A percentile compares a stretch with the other conserved stretches of the same genome.
Conservation (phyloP, 2,888 invertebrate species). For the Ganaspis brasiliensis region DNA sequence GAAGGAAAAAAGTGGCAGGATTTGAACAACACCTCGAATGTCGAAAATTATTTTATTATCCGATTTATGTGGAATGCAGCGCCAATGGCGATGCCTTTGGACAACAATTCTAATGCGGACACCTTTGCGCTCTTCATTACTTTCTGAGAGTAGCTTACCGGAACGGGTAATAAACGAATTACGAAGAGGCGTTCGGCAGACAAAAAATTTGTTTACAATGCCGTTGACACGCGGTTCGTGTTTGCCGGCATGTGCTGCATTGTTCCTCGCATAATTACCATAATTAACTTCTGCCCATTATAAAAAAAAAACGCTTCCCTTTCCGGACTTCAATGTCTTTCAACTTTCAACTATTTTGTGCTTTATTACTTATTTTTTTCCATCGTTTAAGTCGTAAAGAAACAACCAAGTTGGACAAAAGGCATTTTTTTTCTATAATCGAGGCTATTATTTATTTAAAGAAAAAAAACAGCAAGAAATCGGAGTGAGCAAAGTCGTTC, state of each 20-base stretch:
- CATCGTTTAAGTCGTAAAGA: slow-evolving; percentile 12
- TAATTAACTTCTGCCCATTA: not conserved
- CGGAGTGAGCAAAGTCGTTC: not conserved
- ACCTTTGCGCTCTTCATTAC: slow-evolving; percentile 32
- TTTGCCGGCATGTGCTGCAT: slow-evolving; percentile 56
- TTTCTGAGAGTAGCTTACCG: slow-evolving; percentile 48
- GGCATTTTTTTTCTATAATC: not conserved
- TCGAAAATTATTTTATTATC: slow-evolving; percentile 16
- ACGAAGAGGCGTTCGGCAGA: slow-evolving; percentile 61
- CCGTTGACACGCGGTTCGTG: slow-evolving; percentile 61
- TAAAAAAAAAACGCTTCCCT: slow-evolving; percentile 6
- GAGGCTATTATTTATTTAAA: not conserved
- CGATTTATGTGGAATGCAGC: not conserved
- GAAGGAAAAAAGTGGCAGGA: slow-evolving; percentile 19
- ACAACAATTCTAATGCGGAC: not conserved
- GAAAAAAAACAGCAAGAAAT: not conserved
- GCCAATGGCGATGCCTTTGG: slow-evolving; percentile 1
- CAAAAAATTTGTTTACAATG: slow-evolving; percentile 63
- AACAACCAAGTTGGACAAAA: not conserved
- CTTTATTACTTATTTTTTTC: slow-evolving; percentile 2
- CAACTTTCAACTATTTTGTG: slow-evolving; percentile 7
- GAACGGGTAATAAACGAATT: slow-evolving; percentile 73
- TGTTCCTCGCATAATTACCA: slow-evolving; percentile 27
- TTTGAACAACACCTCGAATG: slow-evolving; percentile 17
- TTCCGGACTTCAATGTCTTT: slow-evolving; percentile 1